Evolutionary conservation across 2,113 vertebrate species (phyloP), one percentile per base, ranked within the genome.

Genomic region (Apteryx owenii): DNA sequence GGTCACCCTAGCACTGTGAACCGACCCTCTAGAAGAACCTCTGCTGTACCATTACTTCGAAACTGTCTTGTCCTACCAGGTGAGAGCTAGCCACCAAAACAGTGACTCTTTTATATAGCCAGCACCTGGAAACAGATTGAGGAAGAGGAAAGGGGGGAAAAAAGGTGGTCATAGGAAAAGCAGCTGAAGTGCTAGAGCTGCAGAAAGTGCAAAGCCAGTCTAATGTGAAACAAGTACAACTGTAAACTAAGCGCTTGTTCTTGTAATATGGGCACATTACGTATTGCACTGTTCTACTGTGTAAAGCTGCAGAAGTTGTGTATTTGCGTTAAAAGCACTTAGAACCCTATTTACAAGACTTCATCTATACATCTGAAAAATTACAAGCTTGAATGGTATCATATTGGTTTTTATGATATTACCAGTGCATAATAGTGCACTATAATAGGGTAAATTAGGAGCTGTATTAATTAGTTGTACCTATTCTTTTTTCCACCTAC

Each of bases 251-350:
- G 72, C 88, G 64, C 66, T 92, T 90, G 81, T 91, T 95, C 94
- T 85, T 98, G 78, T 51, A 95, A 56, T 93, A 10, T 68, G 78
- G 85, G 85, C 71, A 88, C 83, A 21, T 48, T 87, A 89, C 4
- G 73, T 79, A 73, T 97, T 98, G 96, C 97, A 96, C 97, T 98
- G 95, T 97, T 97, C 92, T 97, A 87, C 88, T 98, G 89, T 90
- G 66, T 97, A 93, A 97, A 98, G 91, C 96, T 97, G 97, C 93
- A 96, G 58, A 97, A 96, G 31, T 95, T 96, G 91, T 94, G 62
- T 85, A 60, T 97, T 96, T 95, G 82, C 93, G 93, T 96, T 95
- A 78, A 97, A 97, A 96, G 90, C 96, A 97, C 95, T 95, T 97
- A 90, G 72, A 89, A 69, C 91, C 65, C n/a, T 94, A 71, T 89